Base-by-base conservation (phyloP, 2,888 invertebrate genomes). In the Cheilosia vernalis region DNA sequence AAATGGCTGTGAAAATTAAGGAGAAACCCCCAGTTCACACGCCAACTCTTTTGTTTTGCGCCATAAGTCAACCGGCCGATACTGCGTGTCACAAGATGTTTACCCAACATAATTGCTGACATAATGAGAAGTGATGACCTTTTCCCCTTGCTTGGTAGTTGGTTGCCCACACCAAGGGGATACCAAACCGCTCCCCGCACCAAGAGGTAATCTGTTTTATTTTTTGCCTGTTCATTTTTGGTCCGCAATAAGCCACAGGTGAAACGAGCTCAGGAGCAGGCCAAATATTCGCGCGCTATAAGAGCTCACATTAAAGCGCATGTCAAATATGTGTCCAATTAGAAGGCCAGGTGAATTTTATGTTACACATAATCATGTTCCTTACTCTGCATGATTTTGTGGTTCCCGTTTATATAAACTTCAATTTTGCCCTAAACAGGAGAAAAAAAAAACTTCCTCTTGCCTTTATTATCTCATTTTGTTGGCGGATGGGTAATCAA, bases 291-390 rank as follows among this genome's bases (percentile, higher is more conserved):
- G 60, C 67, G 60, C 67, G 33, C 61, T 58, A 55, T 33, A 77
- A 56, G 77, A 56, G 72, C 72, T 49, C 73, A 66, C 74, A 79
- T 84, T 76, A 70, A 74, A 79, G 84, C 74, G 74, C 84, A 79
- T 84, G 84, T 84, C 84, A 84, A 84, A 84, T 76, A 84, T 84
- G 84, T 80, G 84, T 84, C 84, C 84, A 84, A 84, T 84, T 84
- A 84, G 84, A 84, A 60, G 79, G 49, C 74, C 84, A 79, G 84
- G 79, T 84, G 84, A 79, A 84, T 84, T 84, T 84, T 76, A 84
- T 84, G 79, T 84, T 79, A 79, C 84, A 84, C 84, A 74, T 84
- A 84, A 84, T 84, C 79, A 79, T 79, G 84, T 84, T 84, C 74
- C 79, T 70, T 74, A 76, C 79, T 80, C 84, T 80, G 79, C 79